Evolutionary conservation across 2,888 invertebrate genomes (phyloP), one percentile per base, ranked within the genome.

Genomic region (Brenthis ino): DNA sequence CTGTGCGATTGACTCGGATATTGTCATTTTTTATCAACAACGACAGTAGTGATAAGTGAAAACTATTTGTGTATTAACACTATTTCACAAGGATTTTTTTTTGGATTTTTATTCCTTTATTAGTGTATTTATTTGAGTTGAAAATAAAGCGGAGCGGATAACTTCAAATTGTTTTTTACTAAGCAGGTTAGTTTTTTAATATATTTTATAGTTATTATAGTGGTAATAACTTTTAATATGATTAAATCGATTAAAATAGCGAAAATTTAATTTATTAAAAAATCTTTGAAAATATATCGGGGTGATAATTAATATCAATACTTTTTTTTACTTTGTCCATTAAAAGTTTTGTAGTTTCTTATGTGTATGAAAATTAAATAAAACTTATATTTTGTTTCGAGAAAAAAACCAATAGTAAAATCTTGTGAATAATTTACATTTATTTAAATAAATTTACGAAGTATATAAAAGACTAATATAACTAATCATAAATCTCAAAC

Each of bases 41-140:
- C 66, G 64, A 73, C 75, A 75, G 68, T 71, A 75, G 75, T 77
- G 76, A 69, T 75, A 75, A 88, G 89, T 89, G 90, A 87, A 86
- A 87, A 80, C 77, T 77, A 83, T 83, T 79, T 74, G 78, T 85
- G 88, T 68, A 80, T 79, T 80, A 76, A 76, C 81, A 79, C 67
- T 72, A 61, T 77, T 68, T 65, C 56, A 65, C 60, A 72, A 72
- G 77, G 77, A 77, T 76, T 75, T 68, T 76, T 74, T 63, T 70
- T 63, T 24, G 68, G 64, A 69, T 65, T 57, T 69, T 61, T 65
- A 33, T 54, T 69, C 20, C 50, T 55, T 70, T 65, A 54, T 58
- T 67, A 53, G 57, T 72, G 71, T 56, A 57, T 65, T 65, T 64
- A 74, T 51, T 76, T 65, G 75, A 77, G 74, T 76, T 80, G 77